A percentile compares a stretch with the other conserved stretches of the same genome.
phyloP scores from a whole-genome alignment of 1,140 invertebrate genomes.

The Heliconius hewitsoni region DNA sequence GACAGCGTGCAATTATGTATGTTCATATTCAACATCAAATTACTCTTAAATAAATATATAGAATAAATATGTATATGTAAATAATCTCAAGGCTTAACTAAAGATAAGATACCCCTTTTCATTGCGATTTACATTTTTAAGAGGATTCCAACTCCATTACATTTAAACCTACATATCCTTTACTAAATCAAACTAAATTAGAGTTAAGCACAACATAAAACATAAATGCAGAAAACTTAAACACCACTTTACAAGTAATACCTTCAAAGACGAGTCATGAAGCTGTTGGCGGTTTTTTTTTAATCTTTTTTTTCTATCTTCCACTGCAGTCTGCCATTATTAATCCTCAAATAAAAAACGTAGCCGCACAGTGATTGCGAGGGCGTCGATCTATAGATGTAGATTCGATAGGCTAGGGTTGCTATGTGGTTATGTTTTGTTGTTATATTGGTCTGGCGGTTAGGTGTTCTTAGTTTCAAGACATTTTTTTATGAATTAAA shows the following conservation, averaged over 20 bases:
- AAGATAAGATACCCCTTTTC: neutral
- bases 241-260: neutral
- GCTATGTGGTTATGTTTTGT: neutral
- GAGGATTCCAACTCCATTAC: neutral
- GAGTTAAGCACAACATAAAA: neutral
- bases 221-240: neutral
- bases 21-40: no score
- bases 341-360: constrained; percentile 25
- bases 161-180: neutral
- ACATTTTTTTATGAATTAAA: no score
- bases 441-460: neutral
- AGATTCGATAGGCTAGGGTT: constrained; percentile 22
- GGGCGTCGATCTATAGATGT: constrained; percentile 27
- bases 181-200: neutral
- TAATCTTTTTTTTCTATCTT: no score
- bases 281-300: constrained; percentile 16
- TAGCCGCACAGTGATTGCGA: constrained; percentile 16
- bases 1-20: no score
- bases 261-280: constrained; percentile 17
- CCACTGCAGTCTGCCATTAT: constrained; percentile 24
- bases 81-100: no score
- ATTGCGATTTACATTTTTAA: neutral
- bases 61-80: no score
- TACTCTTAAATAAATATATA: no score
- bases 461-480: neutral